These are phyloP conservation scores for Eubasilissa splendida DNA, from an alignment of 2,888 invertebrate genomes.

Conservation along the genomic window DNA sequence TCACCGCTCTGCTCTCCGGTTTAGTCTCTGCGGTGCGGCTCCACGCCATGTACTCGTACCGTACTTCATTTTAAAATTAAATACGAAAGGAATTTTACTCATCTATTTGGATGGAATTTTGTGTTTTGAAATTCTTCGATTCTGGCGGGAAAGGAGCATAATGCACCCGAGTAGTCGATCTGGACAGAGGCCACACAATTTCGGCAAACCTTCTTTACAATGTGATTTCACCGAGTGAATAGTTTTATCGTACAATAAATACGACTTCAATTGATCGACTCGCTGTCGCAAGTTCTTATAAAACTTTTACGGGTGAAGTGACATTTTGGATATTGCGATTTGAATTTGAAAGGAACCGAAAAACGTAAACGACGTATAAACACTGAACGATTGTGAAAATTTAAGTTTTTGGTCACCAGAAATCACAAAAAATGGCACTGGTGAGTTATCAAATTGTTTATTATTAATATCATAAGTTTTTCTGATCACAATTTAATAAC, in stretches of 20 bases:
- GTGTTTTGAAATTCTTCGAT: background rate
- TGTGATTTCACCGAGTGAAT: slow-evolving; percentile 38
- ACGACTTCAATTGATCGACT: background rate
- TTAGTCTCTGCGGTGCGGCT: background rate
- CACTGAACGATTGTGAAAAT: no score
- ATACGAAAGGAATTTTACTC: no score
- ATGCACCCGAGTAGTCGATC: slow-evolving; percentile 30
- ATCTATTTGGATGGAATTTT: no score
- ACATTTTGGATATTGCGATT: background rate
- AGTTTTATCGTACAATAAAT: background rate
- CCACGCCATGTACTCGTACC: no score
- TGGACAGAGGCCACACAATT: slow-evolving; percentile 27
- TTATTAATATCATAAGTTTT: background rate
- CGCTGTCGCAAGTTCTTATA: background rate
- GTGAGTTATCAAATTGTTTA: slow-evolving; percentile 34
- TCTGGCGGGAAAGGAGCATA: slow-evolving; percentile 41
- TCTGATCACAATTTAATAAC: background rate
- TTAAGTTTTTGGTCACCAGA: background rate
- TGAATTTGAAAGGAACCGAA: background rate
- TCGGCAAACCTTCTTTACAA: slow-evolving; percentile 29
- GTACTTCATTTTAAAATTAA: background rate
- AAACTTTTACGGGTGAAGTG: background rate
- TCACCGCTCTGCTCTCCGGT: background rate
- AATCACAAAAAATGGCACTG: slow-evolving; percentile 43
- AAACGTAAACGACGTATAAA: background rate